Evolutionary conservation across 1,140 invertebrate genomes (phyloP).

Genomic region (Tetragonula clypearis): DNA sequence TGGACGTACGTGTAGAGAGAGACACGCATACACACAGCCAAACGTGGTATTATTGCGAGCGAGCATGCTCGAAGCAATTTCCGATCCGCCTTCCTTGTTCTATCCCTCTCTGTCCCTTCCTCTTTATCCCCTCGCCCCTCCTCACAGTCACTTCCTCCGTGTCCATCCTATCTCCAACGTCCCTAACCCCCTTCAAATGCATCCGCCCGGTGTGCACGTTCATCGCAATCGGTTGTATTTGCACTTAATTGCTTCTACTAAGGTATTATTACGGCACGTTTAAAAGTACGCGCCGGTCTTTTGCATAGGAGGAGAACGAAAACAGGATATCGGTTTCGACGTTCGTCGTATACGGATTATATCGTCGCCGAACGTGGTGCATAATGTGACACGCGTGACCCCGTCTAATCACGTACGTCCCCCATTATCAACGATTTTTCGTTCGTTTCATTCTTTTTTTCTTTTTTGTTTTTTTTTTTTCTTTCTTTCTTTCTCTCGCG

Average conservation of each 20-base stretch:
- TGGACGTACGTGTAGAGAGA: background rate
- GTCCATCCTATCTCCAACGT: constrained; percentile 28
- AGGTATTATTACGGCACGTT: constrained; percentile 57
- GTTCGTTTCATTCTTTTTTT: too few relatives aligned
- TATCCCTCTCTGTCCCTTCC: constrained; percentile 33
- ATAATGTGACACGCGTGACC: too few relatives aligned
- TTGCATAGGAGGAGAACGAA: constrained; percentile 22
- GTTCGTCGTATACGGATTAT: too few relatives aligned
- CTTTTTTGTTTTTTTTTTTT: too few relatives aligned
- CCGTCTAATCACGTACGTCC: too few relatives aligned
- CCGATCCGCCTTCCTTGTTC: constrained; percentile 61
- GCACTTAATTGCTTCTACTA: constrained; percentile 63
- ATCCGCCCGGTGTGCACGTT: constrained; percentile 43
- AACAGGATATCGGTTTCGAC: background rate
- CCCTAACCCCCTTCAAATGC: constrained; percentile 10
- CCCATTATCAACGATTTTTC: too few relatives aligned
- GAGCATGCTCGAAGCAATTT: constrained; percentile 68
- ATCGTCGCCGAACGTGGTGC: too few relatives aligned
- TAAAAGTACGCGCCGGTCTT: constrained; percentile 30
- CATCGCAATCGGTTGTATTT: constrained; percentile 61
- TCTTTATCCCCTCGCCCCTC: too few relatives aligned
- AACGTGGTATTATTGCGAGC: constrained; percentile 54
- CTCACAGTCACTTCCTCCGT: constrained; percentile 35
- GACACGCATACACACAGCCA: background rate
- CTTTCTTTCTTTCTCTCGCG: too few relatives aligned